Evolutionary conservation across 2,113 vertebrate species (phyloP).

Genomic region (Oriolus oriolus): DNA sequence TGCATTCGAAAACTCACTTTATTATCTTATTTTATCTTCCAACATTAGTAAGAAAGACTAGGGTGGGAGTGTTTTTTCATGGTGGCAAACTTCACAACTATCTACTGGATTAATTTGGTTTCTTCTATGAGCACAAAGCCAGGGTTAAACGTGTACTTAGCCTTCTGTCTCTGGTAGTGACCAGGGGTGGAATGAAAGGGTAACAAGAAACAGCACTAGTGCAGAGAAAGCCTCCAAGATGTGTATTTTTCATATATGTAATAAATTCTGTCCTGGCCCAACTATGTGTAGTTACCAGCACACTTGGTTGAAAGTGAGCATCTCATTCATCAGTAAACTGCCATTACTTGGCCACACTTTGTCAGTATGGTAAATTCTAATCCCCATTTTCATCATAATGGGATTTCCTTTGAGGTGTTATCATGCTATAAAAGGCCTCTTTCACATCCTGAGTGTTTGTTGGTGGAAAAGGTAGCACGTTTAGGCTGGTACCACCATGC

Average conservation of each 20-base stretch:
- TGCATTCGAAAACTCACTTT: not conserved
- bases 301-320: not conserved
- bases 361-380: not conserved
- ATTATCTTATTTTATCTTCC: not conserved
- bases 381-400: not conserved
- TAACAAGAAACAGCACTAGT: not conserved
- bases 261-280: not conserved
- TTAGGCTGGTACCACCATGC: not conserved
- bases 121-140: not conserved
- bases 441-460: not conserved
- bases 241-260: not conserved
- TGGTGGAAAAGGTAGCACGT: not conserved
- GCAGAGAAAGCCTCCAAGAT: not conserved
- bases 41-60: not conserved
- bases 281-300: not conserved
- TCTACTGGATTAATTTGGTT: not conserved
- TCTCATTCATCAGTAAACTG: not conserved
- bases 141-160: fast-evolving
- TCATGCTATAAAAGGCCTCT: not conserved
- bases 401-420: not conserved
- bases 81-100: not conserved
- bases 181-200: not conserved
- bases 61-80: not conserved
- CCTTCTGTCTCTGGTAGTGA: not conserved
- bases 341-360: not conserved